A percentile compares a stretch with the other conserved stretches of the same genome.
These are phyloP conservation scores for Zeuzera pyrina DNA, from an alignment of 2,888 invertebrate genomes.

Conservation along the genomic window DNA sequence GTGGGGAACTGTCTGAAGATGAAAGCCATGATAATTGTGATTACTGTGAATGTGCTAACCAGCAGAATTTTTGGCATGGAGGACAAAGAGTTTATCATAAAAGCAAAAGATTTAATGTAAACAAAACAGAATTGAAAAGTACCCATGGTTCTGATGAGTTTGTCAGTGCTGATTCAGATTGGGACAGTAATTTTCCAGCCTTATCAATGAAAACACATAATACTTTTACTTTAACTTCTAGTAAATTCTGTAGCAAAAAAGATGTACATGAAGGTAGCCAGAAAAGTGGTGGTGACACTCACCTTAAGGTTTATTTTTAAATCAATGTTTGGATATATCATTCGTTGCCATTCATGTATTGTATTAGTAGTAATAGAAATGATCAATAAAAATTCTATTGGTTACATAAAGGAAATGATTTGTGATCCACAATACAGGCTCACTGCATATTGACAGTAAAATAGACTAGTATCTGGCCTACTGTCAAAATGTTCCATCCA, in stretches of 20 bases:
- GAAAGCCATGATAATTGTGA: slow-evolving; percentile 41
- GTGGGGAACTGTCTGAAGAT: slow-evolving; percentile 56
- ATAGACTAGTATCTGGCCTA: too few relatives aligned
- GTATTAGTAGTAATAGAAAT: too few relatives aligned
- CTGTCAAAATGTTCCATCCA: too few relatives aligned
- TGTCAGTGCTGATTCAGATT: slow-evolving; percentile 54
- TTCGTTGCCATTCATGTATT: too few relatives aligned
- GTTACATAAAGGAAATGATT: too few relatives aligned
- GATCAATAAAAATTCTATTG: too few relatives aligned
- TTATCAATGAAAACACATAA: slow-evolving; percentile 57
- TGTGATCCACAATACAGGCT: too few relatives aligned
- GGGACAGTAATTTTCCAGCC: slow-evolving; percentile 62
- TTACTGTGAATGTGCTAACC: slow-evolving; percentile 29
- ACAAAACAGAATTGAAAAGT: slow-evolving; percentile 34
- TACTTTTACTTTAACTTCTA: slow-evolving; percentile 55
- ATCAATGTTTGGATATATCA: too few relatives aligned
- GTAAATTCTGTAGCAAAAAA: slow-evolving; percentile 49
- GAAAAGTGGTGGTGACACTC: slow-evolving; percentile 58
- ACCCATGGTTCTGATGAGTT: slow-evolving; percentile 49
- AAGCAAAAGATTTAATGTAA: slow-evolving; percentile 36
- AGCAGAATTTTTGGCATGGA: slow-evolving; percentile 44
- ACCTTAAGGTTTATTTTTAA: slow-evolving; percentile 47
- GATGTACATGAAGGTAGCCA: slow-evolving; percentile 41
- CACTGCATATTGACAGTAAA: too few relatives aligned
- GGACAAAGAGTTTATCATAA: slow-evolving; percentile 58